Percentiles rank a stretch among this genome's conserved stretches.
Evolutionary conservation across 2,113 vertebrate genomes (phyloP).

Genomic region (Cryptomyrus ogoouensis): DNA sequence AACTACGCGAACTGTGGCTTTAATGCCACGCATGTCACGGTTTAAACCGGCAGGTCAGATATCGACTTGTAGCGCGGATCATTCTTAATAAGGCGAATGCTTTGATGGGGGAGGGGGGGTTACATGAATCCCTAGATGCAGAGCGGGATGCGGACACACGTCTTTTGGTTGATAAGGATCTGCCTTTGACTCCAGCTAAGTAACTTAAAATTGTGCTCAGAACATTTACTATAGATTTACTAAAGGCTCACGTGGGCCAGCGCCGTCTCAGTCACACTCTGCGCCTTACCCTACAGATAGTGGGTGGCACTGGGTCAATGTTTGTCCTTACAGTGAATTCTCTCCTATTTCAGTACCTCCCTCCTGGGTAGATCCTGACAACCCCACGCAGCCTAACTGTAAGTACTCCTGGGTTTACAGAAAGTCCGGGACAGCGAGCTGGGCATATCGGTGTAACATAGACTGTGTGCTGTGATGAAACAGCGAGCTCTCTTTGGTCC

Average conservation of each 20-base stretch:
- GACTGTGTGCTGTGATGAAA: background rate
- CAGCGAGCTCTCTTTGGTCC: conserved; percentile 24
- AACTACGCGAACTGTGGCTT: conserved; percentile 45
- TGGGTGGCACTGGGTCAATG: background rate
- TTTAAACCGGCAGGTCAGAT: background rate
- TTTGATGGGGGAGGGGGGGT: background rate
- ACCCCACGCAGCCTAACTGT: background rate
- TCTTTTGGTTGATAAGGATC: background rate
- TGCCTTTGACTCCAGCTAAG: background rate
- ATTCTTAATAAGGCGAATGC: background rate
- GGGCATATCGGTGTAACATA: background rate
- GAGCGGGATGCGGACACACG: background rate
- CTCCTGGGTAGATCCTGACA: accelerated
- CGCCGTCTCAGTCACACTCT: background rate
- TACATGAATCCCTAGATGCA: background rate
- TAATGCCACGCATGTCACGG: background rate
- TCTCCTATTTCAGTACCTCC: conserved; percentile 35
- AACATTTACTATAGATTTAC: background rate
- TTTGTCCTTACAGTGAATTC: background rate
- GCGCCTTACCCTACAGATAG: background rate
- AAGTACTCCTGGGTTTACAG: conserved; percentile 25
- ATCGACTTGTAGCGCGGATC: background rate
- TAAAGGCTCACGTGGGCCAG: background rate
- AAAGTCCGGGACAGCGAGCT: too few species aligned
- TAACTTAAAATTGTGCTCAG: background rate